Base-by-base conservation (phyloP, 2,113 vertebrate genomes). In the Leptosomus discolor region DNA sequence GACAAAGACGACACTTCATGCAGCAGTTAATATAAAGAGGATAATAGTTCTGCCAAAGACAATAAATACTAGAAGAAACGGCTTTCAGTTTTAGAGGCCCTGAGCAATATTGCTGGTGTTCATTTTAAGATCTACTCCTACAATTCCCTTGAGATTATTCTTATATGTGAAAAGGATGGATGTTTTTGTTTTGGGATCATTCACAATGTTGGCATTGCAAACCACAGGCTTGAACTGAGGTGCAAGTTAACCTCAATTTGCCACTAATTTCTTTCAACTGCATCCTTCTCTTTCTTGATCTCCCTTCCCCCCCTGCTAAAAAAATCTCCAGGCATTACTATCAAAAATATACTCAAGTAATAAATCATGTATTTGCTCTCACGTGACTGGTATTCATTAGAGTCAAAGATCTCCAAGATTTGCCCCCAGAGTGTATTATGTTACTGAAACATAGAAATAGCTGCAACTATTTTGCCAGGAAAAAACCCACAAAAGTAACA, bases 361-460 rank as follows among this genome's bases (percentile, higher is more conserved):
- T 97, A 97, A 97, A 97, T 97, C 95, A 97, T 46, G 22, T 85
- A 90, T 97, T 96, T 97, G 86, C 88, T 83, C 92, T 91, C 90
- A 73, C 79, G 75, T 89, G 96, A 97, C 89, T 94, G 82, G 87
- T 93, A 94, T 96, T 97, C 96, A 92, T 94, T 79, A 93, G 79
- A 97, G 89, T 75, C 87, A 87, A 94, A 90, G 90, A 95, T 92
- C 94, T 96, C 85, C 76, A 85, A 95, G 93, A 91, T 93, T 85
- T 95, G 94, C 81, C 94, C 93, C 95, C 94, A 69, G 89, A 94
- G 97, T 67, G 80, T 97, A 97, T 98, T 94, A 95, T 76, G 94
- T 98, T 98, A 97, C 98, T 75, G 91, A 94, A 96, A 96, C 73
- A 80, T 27, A 96, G 96, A 97, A 98, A 97, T 95, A 96, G 95